Base-by-base conservation (phyloP, 2,797 vertebrate genomes). In the Zenarchopterus dispar region DNA sequence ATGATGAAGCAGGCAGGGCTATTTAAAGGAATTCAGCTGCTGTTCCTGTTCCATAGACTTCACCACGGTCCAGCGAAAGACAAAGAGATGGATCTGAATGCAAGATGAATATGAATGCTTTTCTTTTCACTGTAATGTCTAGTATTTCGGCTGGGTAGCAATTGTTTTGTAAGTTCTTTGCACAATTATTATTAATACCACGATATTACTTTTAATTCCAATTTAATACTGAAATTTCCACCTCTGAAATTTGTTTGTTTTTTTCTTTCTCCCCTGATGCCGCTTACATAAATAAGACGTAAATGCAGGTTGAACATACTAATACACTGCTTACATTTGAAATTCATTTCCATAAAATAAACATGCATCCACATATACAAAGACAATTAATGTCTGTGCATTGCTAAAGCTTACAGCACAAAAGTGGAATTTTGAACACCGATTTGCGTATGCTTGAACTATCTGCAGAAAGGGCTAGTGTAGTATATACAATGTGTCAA, bases 21-120 rank as follows among this genome's bases (percentile, higher is more conserved):
- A 91, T 92, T 92, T 91, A 91, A 92, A 91, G 90, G 88, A 90
- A 92, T 91, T 91, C 90, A 89, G 87, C 87, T 83, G 86, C 89
- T 82, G 84, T 83, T 82, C 21, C 75, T 69, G 19, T 85, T 85
- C 79, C 79, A 46, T 81, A 84, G 76, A 81, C 84, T 83, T 82
- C 82, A 77, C 82, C 80, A 78, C 64, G 44, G 85, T 78, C 87
- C 78, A 75, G 81, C 10, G 61, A 70, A 77, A 87, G 82, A 90
- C 89, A 89, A 89, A 88, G 80, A 80, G 73, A 69, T 50, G 36
- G 53, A 73, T 57, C 67, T 63, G 59, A 68, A 68, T 28, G 70
- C 61, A 55, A 41, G 56, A 70, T n/a, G 44, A 75, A 80, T 62
- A 39, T 54, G 47, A 42, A 77, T 56, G 53, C 33, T 36, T 62